phyloP scores from a whole-genome alignment of 1,140 invertebrate genomes.

The Diprion similis region DNA sequence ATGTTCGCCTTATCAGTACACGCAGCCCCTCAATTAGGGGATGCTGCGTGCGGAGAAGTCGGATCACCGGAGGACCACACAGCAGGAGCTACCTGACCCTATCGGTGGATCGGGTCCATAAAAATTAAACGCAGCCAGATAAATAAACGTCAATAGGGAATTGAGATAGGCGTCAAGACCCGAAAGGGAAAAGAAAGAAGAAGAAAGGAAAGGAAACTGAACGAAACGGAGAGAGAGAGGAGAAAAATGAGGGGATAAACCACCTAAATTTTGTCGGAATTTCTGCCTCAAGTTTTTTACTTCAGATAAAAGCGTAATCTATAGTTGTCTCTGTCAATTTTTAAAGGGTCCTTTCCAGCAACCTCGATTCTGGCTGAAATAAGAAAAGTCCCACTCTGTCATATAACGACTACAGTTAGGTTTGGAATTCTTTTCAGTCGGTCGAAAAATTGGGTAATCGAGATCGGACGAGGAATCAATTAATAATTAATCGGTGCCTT shows the following conservation, averaged over 20 bases:
- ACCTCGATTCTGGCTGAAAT: no score
- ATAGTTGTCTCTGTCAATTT: no score
- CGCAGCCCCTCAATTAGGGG: conserved; percentile 49
- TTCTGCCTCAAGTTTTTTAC: neutral
- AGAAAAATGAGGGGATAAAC: neutral
- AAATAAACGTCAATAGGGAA: conserved; percentile 61
- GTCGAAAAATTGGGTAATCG: neutral
- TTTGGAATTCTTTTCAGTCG: neutral
- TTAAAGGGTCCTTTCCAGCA: no score
- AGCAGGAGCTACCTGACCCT: conserved; percentile 37
- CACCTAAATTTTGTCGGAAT: neutral
- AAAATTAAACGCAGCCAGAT: conserved; percentile 60
- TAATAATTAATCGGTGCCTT: neutral
- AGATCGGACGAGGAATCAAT: neutral
- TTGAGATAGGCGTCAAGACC: conserved; percentile 55
- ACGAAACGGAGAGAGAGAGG: neutral
- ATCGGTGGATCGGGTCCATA: conserved; percentile 55
- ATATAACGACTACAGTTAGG: neutral
- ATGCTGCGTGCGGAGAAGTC: conserved; percentile 25
- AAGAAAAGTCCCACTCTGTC: neutral
- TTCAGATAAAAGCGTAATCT: no score
- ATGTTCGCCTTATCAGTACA: conserved; percentile 46
- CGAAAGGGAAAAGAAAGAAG: neutral
- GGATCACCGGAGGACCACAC: conserved; percentile 28
- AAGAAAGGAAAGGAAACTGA: neutral